These are phyloP conservation scores for Semotilus atromaculatus DNA, from an alignment of 2,797 vertebrate species.

Conservation along the genomic window DNA sequence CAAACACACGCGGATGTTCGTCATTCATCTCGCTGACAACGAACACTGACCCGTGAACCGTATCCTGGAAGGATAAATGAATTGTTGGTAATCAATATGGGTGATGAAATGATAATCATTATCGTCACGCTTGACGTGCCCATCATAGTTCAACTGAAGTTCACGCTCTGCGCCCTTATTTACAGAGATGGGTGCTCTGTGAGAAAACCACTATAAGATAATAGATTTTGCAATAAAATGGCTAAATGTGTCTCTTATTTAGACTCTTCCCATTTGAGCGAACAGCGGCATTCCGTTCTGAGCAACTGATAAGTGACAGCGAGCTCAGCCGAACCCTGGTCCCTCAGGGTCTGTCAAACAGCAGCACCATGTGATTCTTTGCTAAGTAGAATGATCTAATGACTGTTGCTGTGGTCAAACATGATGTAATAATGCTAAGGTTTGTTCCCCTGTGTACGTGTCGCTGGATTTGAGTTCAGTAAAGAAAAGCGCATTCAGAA, in stretches of 20 bases:
- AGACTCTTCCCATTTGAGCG: neutral
- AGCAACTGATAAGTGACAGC: constrained; percentile 36
- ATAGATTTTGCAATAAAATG: neutral
- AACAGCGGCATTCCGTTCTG: constrained; percentile 7
- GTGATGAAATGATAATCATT: constrained; percentile 34
- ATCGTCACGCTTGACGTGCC: constrained; percentile 2
- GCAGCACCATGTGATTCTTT: constrained; percentile 11
- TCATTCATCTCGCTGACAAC: neutral
- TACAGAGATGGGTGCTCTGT: neutral
- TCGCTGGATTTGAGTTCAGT: neutral
- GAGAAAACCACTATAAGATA: neutral
- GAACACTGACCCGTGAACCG: neutral
- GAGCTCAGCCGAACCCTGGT: constrained; percentile 19
- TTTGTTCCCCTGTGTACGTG: neutral
- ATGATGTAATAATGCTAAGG: constrained; percentile 37
- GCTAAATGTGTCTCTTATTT: constrained; percentile 7
- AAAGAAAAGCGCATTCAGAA: neutral
- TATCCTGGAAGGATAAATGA: constrained; percentile 10
- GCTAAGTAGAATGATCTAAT: constrained; percentile 33
- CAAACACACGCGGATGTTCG: neutral
- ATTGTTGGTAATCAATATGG: constrained; percentile 24
- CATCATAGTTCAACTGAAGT: constrained; percentile 25
- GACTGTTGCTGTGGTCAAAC: constrained; percentile 19
- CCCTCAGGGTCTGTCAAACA: constrained; percentile 39
- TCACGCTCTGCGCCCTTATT: neutral